Base-by-base conservation (phyloP, 2,797 vertebrate species). In the Falco naumanni region DNA sequence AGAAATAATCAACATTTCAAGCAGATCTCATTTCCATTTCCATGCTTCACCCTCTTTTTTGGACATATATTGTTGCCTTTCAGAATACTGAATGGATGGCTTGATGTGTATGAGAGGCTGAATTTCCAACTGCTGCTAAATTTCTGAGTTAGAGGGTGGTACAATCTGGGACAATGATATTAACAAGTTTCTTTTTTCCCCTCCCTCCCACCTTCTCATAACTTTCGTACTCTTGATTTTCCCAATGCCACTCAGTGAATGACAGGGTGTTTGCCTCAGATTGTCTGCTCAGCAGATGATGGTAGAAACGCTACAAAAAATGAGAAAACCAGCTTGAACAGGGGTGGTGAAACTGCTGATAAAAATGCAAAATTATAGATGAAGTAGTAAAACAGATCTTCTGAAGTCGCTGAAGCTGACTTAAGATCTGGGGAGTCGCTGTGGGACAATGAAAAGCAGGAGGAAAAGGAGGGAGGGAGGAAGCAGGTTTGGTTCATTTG, bases 201-300 rank as follows among this genome's bases (percentile, higher is more conserved):
- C 21, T 21, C 26, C 2, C 15, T 68, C 9, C 22, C 16, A 6
- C 7, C 28, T n/a, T 45, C 31, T 13, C 24, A 5, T 39, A 45
- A 17, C 29, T 60, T 59, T n/a, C 75, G 5, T 16, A 9, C 20
- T n/a, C 34, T 53, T 50, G 63, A 12, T 54, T 31, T 64, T 68
- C 47, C 61, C n/a, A 19, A 2, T 14, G 4, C 0, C 4, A 1
- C 24, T 50, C 21, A 41, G n/a, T 53, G n/a, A 47, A 14, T 16
- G 25, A 28, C 21, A 18, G 53, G 47, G 12, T 10, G 25, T 21
- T 63, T 33, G n/a, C 78, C 53, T 50, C 41, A 48, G 10, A 14
- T 17, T 16, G 7, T 34, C 68, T 47, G 3, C n/a, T 22, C 17
- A 13, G 53, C 4, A 3, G 14, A 14, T 29, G 31, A 4, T 26